Conservation (phyloP, 2,113 vertebrate species). For the Puntigrus tetrazona region DNA sequence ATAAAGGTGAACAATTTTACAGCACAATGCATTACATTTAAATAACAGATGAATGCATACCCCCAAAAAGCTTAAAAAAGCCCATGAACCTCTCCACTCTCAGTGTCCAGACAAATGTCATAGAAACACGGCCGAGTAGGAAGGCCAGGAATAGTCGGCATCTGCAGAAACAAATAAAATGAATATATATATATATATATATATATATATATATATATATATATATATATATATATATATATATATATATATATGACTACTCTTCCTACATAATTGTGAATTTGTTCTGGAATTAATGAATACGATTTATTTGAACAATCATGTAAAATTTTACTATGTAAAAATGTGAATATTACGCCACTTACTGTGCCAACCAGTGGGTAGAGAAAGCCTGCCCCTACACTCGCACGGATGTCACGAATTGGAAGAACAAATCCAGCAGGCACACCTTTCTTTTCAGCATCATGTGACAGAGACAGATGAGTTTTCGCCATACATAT, state of each 20-base stretch:
- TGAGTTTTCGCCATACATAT: slow-evolving; percentile 99
- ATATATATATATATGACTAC: no score
- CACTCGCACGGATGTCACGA: slow-evolving; percentile 91
- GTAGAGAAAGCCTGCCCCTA: slow-evolving; percentile 93
- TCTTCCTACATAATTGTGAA: not conserved
- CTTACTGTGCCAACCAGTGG: slow-evolving; percentile 93
- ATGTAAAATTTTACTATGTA: not conserved
- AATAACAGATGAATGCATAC: slow-evolving; percentile 46
- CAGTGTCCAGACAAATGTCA: slow-evolving; percentile 93
- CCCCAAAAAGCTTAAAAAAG: slow-evolving; percentile 82
- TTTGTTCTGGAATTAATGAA: not conserved
- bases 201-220: no score
- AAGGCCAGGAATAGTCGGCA: slow-evolving; percentile 97
- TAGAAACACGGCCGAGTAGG: slow-evolving; percentile 98
- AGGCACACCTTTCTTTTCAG: slow-evolving; percentile 93
- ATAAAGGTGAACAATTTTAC: not conserved
- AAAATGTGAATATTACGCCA: not conserved
- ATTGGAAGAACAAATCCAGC: slow-evolving; percentile 91
- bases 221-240: no score
- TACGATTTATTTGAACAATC: not conserved
- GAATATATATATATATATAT: no score
- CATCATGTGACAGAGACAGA: slow-evolving; percentile 92
- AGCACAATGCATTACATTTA: not conserved
- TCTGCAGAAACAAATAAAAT: slow-evolving; percentile 74
- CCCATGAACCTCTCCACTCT: slow-evolving; percentile 86